These are phyloP conservation scores for Acanthochromis polyacanthus DNA, from an alignment of 2,113 vertebrate genomes.

Conservation along the genomic window DNA sequence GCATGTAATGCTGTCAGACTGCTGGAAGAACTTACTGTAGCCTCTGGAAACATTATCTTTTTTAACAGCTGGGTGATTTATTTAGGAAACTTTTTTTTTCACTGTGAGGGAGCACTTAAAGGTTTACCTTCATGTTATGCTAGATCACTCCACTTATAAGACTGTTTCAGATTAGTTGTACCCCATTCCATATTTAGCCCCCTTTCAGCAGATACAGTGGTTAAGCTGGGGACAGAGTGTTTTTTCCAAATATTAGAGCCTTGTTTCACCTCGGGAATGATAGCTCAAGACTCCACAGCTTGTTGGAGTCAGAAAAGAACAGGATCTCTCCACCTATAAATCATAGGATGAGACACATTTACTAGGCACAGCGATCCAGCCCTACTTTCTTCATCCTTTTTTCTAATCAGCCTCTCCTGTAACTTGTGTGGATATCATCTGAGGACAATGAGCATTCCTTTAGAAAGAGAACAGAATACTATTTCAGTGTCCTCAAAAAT, in stretches of 20 bases:
- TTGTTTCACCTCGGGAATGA: conserved; percentile 44
- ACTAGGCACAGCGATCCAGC: conserved; percentile 21
- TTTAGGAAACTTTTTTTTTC: background rate
- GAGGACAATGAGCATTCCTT: background rate
- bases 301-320: conserved; percentile 63
- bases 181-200: conserved; percentile 3
- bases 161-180: conserved; percentile 22
- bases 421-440: background rate
- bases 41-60: conserved; percentile 18
- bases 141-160: background rate
- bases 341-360: conserved; percentile 58
- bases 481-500: background rate
- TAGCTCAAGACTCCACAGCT: conserved; percentile 46
- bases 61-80: conserved; percentile 48
- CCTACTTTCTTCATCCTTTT: conserved; percentile 1
- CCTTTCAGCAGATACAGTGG: conserved; percentile 22
- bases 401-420: background rate
- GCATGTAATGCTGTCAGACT: conserved; percentile 33
- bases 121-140: conserved; percentile 4
- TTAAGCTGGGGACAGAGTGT: conserved; percentile 30
- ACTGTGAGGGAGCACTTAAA: background rate
- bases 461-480: background rate
- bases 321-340: conserved; percentile 48
- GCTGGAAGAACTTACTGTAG: conserved; percentile 13
- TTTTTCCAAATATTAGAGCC: conserved; percentile 45